Percentiles rank a stretch among this genome's conserved stretches.
These are phyloP conservation scores for Neoitamus cyanurus DNA, from an alignment of 2,888 invertebrate species.

Conservation along the genomic window DNA sequence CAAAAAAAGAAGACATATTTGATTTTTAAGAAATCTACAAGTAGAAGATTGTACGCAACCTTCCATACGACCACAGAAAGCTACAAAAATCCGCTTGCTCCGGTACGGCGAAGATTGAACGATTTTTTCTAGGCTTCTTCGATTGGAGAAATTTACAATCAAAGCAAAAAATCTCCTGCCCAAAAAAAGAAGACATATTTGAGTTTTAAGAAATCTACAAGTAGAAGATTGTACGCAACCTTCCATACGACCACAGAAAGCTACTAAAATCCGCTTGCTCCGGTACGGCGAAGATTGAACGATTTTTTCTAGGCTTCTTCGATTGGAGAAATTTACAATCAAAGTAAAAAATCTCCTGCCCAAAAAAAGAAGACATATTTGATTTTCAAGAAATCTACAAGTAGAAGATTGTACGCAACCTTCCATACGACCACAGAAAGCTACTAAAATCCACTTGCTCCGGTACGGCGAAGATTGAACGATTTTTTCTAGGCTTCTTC, in stretches of 20 bases:
- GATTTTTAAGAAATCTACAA: background rate
- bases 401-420: background rate
- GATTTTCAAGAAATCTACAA: too few species aligned
- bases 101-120: constrained; percentile 9
- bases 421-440: background rate
- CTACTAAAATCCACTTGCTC: background rate
- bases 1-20: background rate
- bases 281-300: background rate
- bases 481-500: background rate
- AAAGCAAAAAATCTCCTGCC: background rate
- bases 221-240: background rate
- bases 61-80: background rate
- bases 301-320: background rate
- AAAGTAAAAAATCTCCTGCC: too few species aligned
- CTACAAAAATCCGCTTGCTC: background rate
- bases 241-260: background rate
- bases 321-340: background rate
- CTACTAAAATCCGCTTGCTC: background rate
- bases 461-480: background rate
- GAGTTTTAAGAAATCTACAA: background rate
- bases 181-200: background rate
- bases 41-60: background rate
- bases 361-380: too few species aligned
- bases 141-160: background rate
- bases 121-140: background rate